phyloP scores from a whole-genome alignment of 2,797 vertebrate species.

The Molossus alvarezi region DNA sequence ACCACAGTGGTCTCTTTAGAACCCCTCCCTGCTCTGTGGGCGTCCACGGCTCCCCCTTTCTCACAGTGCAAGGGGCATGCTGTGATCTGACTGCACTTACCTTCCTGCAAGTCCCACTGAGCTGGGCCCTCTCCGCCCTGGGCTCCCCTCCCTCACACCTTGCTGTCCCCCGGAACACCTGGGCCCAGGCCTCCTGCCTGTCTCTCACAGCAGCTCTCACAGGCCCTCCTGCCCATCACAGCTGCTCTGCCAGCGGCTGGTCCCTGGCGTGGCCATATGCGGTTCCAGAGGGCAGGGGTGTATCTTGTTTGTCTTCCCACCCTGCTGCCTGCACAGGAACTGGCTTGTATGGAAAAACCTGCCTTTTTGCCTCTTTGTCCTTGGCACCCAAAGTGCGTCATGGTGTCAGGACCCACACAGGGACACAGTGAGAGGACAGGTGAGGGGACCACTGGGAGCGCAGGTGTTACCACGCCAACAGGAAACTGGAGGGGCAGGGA shows the following conservation, averaged over 20 bases:
- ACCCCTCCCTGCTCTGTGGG: not conserved
- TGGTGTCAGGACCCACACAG: not conserved
- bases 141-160: not conserved
- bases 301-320: not conserved
- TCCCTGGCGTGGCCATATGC: not conserved
- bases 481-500: slow-evolving; percentile 63
- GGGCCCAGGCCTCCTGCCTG: not conserved
- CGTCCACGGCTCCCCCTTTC: not conserved
- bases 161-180: not conserved
- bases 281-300: not conserved
- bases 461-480: slow-evolving; percentile 72
- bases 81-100: not conserved
- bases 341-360: not conserved
- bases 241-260: not conserved
- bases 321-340: fast-evolving
- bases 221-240: not conserved
- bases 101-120: not conserved
- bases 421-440: not conserved
- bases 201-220: not conserved
- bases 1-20: not conserved
- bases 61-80: no score
- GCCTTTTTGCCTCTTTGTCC: not conserved
- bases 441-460: not conserved
- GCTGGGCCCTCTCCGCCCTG: not conserved
- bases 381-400: not conserved